Evolutionary conservation across 2,113 vertebrate species (phyloP).

Genomic region (Sapayoa aenigma): DNA sequence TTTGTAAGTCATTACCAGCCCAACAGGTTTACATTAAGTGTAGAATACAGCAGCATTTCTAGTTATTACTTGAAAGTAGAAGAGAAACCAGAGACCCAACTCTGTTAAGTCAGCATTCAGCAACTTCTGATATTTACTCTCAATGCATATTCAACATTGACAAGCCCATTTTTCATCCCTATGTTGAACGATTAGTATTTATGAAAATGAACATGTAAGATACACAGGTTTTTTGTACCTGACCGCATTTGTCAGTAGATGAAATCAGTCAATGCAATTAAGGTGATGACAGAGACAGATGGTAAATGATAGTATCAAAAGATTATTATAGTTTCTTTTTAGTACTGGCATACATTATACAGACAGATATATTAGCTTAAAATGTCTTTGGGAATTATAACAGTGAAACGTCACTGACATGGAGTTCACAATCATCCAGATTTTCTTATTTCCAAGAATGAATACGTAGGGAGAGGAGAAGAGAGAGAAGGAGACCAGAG

Average conservation of each 20-base stretch:
- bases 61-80: background rate
- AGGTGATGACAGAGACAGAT: conserved; percentile 7
- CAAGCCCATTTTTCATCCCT: conserved; percentile 22
- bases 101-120: background rate
- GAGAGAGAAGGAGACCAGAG: too few species aligned
- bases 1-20: background rate
- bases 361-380: background rate
- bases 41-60: background rate
- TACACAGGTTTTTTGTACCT: background rate
- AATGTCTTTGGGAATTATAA: background rate
- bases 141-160: background rate
- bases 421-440: background rate
- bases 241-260: conserved; percentile 15
- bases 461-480: background rate
- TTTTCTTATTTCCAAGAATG: background rate
- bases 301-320: background rate
- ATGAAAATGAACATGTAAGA: conserved; percentile 22
- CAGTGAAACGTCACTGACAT: background rate
- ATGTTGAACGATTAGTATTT: conserved; percentile 2
- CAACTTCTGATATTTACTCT: background rate
- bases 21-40: background rate
- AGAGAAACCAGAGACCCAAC: background rate
- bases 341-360: background rate
- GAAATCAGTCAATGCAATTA: conserved; percentile 25
- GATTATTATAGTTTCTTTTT: background rate